These are phyloP conservation scores for Silurus lanzhouensis DNA, from an alignment of 2,797 vertebrate genomes.

Conservation along the genomic window DNA sequence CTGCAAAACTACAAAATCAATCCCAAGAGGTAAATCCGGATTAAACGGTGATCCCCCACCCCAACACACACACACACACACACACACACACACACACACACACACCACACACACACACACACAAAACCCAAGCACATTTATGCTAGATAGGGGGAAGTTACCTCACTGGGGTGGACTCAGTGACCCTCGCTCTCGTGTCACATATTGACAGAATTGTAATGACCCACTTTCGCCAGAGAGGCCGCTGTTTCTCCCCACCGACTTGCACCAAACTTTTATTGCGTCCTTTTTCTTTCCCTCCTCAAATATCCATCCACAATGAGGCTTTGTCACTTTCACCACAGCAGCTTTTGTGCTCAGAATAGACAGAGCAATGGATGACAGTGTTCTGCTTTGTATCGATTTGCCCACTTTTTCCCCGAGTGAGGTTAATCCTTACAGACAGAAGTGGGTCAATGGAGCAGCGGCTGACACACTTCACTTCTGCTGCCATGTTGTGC, in stretches of 20 bases:
- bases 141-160: background rate
- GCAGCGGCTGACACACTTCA: conserved; percentile 50
- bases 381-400: background rate
- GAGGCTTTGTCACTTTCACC: background rate
- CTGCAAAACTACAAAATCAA: too few relatives aligned
- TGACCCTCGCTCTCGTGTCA: background rate
- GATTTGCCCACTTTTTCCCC: background rate
- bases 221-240: conserved; percentile 16
- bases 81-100: background rate
- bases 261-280: background rate
- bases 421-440: conserved; percentile 68
- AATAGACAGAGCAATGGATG: conserved; percentile 43
- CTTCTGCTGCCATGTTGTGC: conserved; percentile 56
- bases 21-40: too few relatives aligned
- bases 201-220: background rate
- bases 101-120: too few relatives aligned
- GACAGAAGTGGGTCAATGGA: conserved; percentile 81
- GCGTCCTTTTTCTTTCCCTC: too few relatives aligned
- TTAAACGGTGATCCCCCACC: too few relatives aligned
- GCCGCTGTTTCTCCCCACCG: conserved; percentile 41
- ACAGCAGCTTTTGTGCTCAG: background rate
- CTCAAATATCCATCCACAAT: background rate
- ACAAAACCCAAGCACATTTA: background rate
- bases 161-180: background rate
- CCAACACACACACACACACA: background rate